Percentiles rank a stretch among this genome's conserved stretches.
Conservation (phyloP, 1,140 invertebrate species). For the Trachelipus rathkii region DNA sequence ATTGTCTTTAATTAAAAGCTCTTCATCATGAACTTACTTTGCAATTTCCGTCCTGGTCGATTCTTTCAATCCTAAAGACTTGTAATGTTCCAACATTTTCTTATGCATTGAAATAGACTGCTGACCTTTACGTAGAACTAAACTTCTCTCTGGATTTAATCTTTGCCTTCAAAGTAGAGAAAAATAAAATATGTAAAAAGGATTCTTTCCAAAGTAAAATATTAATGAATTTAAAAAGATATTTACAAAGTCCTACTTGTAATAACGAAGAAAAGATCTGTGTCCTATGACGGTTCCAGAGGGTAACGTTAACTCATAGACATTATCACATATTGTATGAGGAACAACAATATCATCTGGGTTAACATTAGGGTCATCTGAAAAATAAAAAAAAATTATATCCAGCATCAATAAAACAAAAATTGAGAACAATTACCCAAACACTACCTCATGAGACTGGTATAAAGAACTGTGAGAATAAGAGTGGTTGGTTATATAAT, state of each 20-base stretch:
- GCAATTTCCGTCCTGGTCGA: constrained; percentile 60
- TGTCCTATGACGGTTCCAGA: constrained; percentile 86
- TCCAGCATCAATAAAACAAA: too few relatives aligned
- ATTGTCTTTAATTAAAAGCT: too few relatives aligned
- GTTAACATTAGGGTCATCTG: constrained; percentile 25
- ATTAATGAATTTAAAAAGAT: constrained; percentile 48
- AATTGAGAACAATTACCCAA: too few relatives aligned
- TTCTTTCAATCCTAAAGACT: constrained; percentile 77
- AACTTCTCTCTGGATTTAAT: constrained; percentile 60
- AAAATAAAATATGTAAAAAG: too few relatives aligned
- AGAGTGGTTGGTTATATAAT: too few relatives aligned
- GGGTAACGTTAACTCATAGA: constrained; percentile 79
- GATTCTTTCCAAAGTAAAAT: constrained; percentile 50
- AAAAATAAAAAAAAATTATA: constrained; percentile 19
- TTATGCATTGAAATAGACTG: constrained; percentile 41
- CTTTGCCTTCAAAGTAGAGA: constrained; percentile 64
- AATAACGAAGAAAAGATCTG: constrained; percentile 73
- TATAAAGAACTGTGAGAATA: too few relatives aligned
- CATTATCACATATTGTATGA: constrained; percentile 64
- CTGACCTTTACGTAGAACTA: constrained; percentile 47
- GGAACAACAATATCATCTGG: constrained; percentile 63
- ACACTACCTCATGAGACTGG: too few relatives aligned
- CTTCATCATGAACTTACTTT: constrained; percentile 39
- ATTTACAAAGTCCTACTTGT: constrained; percentile 50
- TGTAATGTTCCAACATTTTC: constrained; percentile 69